These are phyloP conservation scores for Helicoverpa armigera DNA, from an alignment of 1,140 invertebrate species.

Conservation along the genomic window DNA sequence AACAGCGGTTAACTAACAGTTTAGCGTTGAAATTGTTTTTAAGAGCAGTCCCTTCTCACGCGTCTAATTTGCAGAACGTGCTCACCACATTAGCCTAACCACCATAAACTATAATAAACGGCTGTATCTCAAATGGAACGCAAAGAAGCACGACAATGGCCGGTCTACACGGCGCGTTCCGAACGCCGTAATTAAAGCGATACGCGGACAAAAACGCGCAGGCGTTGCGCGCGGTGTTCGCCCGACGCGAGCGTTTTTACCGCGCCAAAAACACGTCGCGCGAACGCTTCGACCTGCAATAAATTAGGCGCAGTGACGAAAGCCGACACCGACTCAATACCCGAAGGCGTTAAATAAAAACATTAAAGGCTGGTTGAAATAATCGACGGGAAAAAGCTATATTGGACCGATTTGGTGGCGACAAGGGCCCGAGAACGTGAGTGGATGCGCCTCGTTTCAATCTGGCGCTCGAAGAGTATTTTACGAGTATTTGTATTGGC, in stretches of 20 bases:
- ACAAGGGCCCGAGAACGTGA: slow-evolving; percentile 63
- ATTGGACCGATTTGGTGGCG: slow-evolving; percentile 77
- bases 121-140: slow-evolving; percentile 32
- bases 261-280: slow-evolving; percentile 74
- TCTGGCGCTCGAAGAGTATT: slow-evolving; percentile 49
- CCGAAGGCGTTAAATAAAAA: slow-evolving; percentile 82
- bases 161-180: slow-evolving; percentile 44
- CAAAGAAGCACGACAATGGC: slow-evolving; percentile 44
- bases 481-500: slow-evolving; percentile 54
- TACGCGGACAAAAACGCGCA: slow-evolving; percentile 76
- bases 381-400: slow-evolving; percentile 79
- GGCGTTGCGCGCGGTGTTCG: slow-evolving; percentile 63
- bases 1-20: not conserved
- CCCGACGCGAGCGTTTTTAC: slow-evolving; percentile 68
- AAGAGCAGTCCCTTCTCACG: not conserved
- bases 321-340: slow-evolving; percentile 80
- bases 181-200: slow-evolving; percentile 80
- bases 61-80: slow-evolving; percentile 8
- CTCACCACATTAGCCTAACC: slow-evolving; percentile 4
- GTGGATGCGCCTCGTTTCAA: slow-evolving; percentile 55
- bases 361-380: slow-evolving; percentile 83
- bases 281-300: slow-evolving; percentile 74
- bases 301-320: slow-evolving; percentile 80
- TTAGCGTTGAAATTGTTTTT: not conserved
- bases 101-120: slow-evolving; percentile 32